A percentile compares a stretch with the other conserved stretches of the same genome.
Evolutionary conservation across 2,888 invertebrate genomes (phyloP).

Genomic region (Latheticus oryzae): DNA sequence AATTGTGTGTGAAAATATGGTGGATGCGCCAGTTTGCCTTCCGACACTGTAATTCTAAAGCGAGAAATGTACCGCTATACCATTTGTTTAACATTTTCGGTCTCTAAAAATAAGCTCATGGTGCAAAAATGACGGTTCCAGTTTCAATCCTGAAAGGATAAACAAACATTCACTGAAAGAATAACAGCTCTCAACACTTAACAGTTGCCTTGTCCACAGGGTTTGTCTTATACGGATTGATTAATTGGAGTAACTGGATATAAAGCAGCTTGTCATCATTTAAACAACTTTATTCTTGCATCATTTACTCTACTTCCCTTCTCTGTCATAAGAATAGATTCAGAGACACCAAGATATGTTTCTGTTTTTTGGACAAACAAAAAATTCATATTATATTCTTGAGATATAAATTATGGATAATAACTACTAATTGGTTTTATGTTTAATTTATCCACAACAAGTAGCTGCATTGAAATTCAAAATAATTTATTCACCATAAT

Average conservation of each 20-base stretch:
- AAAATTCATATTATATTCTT: too few species aligned
- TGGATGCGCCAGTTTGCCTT: conserved; percentile 31
- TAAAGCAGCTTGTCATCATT: conserved; percentile 13
- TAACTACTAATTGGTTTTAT: too few species aligned
- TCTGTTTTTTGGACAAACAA: too few species aligned
- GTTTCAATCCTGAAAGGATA: conserved; percentile 45
- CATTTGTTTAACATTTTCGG: conserved; percentile 38
- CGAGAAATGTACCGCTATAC: conserved; percentile 31
- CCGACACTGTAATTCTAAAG: conserved; percentile 30
- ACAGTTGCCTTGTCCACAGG: conserved; percentile 32
- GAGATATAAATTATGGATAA: too few species aligned
- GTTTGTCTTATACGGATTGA: conserved; percentile 36
- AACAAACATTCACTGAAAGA: conserved; percentile 45
- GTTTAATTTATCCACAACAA: too few species aligned
- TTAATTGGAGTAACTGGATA: conserved; percentile 41
- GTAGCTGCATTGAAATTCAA: too few species aligned
- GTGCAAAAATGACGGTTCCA: conserved; percentile 42
- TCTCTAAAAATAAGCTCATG: conserved; percentile 42
- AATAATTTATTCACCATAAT: too few species aligned
- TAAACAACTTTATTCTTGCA: too few species aligned
- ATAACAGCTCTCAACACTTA: conserved; percentile 47
- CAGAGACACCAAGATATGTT: too few species aligned
- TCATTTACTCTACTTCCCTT: too few species aligned
- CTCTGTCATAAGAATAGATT: too few species aligned
- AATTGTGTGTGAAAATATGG: conserved; percentile 36